Percentiles rank a stretch among this genome's conserved stretches.
Evolutionary conservation across 2,888 invertebrate species (phyloP).

Genomic region (Diarsia brunnea): DNA sequence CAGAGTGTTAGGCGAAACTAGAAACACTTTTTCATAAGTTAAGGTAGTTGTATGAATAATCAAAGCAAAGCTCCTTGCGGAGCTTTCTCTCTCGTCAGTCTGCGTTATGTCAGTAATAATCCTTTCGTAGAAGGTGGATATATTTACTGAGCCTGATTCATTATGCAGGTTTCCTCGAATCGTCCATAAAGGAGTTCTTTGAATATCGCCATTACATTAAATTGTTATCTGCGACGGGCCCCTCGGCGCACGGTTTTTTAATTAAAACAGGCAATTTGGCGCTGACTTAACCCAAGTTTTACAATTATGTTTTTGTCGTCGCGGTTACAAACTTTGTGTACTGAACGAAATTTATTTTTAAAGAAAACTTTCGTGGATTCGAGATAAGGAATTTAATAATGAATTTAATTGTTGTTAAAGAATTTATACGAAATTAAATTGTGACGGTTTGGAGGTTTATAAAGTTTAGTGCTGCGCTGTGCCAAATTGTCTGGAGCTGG

Average conservation of each 20-base stretch:
- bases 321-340: slow-evolving; percentile 73
- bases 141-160: slow-evolving; percentile 75
- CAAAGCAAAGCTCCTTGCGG: slow-evolving; percentile 62
- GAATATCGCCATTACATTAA: slow-evolving; percentile 85
- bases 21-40: slow-evolving; percentile 64
- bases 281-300: slow-evolving; percentile 81
- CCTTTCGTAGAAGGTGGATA: slow-evolving; percentile 53
- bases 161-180: slow-evolving; percentile 82
- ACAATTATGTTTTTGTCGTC: slow-evolving; percentile 81
- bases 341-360: slow-evolving; percentile 72
- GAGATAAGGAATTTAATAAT: slow-evolving; percentile 63
- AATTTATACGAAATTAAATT: slow-evolving; percentile 47
- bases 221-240: slow-evolving; percentile 84
- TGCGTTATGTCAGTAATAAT: slow-evolving; percentile 49
- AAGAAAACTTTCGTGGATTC: slow-evolving; percentile 58
- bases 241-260: slow-evolving; percentile 84
- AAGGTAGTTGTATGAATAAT: slow-evolving; percentile 63
- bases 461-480: slow-evolving; percentile 39
- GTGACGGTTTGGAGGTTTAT: slow-evolving; percentile 24
- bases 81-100: slow-evolving; percentile 50
- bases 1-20: slow-evolving; percentile 65
- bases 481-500: slow-evolving; percentile 46
- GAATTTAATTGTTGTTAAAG: slow-evolving; percentile 52
- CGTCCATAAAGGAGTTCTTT: slow-evolving; percentile 84
- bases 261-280: slow-evolving; percentile 87